Evolutionary conservation across 2,888 invertebrate genomes (phyloP).

Genomic region (Chalcosyrphus nemorum): DNA sequence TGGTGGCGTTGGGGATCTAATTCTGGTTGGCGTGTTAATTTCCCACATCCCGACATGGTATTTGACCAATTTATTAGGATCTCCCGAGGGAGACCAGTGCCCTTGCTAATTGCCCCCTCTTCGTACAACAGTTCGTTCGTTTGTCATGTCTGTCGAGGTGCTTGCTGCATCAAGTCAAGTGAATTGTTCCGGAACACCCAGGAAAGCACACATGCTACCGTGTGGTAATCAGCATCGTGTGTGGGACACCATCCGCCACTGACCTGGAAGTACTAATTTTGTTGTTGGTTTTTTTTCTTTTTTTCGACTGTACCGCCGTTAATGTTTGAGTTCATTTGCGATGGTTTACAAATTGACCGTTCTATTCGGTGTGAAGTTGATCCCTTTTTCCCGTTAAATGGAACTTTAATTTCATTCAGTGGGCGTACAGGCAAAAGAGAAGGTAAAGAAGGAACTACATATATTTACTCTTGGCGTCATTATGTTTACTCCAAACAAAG

Average conservation of each 20-base stretch:
- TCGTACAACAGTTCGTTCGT: constrained; percentile 32
- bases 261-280: constrained; percentile 35
- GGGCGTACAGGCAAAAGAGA: neutral
- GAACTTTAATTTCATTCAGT: neutral
- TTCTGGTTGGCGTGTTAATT: constrained; percentile 66
- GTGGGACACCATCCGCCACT: constrained; percentile 44
- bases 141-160: constrained; percentile 42
- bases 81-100: constrained; percentile 16
- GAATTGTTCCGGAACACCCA: constrained; percentile 60
- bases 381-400: constrained; percentile 23
- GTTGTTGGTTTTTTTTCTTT: constrained; percentile 45
- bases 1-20: constrained; percentile 45
- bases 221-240: constrained; percentile 57
- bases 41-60: constrained; percentile 57
- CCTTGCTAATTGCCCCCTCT: constrained; percentile 52
- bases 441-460: too few species aligned
- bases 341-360: constrained; percentile 48
- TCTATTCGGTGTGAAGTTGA: constrained; percentile 28
- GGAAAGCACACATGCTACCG: constrained; percentile 10
- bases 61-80: constrained; percentile 59
- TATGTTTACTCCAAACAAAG: neutral
- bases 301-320: constrained; percentile 1
- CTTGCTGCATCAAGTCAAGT: too few species aligned
- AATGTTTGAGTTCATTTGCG: constrained; percentile 40
- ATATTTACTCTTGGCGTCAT: neutral